Percentiles rank a stretch among this genome's conserved stretches.
Conservation (phyloP, 2,888 invertebrate genomes). For the Fragum whitleyi region DNA sequence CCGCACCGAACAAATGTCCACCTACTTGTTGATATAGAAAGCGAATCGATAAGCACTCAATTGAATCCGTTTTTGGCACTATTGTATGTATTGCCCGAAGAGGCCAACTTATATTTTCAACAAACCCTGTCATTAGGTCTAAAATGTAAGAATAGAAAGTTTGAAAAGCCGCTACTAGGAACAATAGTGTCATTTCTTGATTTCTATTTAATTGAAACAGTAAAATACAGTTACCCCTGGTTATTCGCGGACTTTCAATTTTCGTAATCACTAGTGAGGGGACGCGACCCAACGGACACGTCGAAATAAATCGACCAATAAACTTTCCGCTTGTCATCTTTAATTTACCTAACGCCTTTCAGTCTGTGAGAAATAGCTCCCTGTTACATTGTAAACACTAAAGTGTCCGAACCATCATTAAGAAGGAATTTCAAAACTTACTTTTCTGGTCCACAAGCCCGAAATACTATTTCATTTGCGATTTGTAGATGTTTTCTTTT, state of each 20-base stretch:
- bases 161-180: constrained; percentile 2
- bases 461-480: too few relatives aligned
- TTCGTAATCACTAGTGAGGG: background rate
- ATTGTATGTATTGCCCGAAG: constrained; percentile 17
- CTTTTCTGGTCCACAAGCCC: too few relatives aligned
- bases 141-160: constrained; percentile 17
- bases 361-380: background rate
- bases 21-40: constrained; percentile 16
- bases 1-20: background rate
- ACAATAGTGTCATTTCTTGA: constrained; percentile 24
- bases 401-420: background rate
- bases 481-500: too few relatives aligned
- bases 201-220: background rate
- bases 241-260: background rate
- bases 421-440: background rate
- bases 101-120: constrained; percentile 8
- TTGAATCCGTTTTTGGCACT: constrained; percentile 17
- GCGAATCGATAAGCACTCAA: background rate
- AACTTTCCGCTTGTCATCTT: constrained; percentile 13
- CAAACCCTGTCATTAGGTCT: background rate
- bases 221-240: background rate
- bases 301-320: background rate
- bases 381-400: background rate
- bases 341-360: constrained; percentile 10
- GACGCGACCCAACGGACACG: background rate